Conservation (phyloP, 2,888 invertebrate species). For the Eristalinus aeneus region DNA sequence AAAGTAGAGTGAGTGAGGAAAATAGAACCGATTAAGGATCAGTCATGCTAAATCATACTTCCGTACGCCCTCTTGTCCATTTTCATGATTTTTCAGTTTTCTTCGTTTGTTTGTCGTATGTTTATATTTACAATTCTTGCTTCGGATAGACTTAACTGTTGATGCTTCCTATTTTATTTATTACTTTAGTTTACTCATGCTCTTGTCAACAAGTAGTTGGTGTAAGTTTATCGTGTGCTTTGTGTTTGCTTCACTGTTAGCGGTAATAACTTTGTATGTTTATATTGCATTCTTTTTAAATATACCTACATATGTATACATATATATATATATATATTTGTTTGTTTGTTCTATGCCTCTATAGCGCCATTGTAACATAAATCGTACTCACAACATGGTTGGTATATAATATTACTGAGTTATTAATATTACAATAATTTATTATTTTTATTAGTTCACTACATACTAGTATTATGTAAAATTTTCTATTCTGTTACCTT, state of each 20-base stretch:
- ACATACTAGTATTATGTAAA: conserved; percentile 67
- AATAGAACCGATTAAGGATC: conserved; percentile 43
- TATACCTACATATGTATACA: neutral
- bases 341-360: conserved; percentile 58
- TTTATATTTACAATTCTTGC: conserved; percentile 51
- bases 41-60: conserved; percentile 58
- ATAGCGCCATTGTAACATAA: conserved; percentile 62
- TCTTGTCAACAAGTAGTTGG: conserved; percentile 18
- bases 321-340: conserved; percentile 41
- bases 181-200: conserved; percentile 38
- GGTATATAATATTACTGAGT: conserved; percentile 62
- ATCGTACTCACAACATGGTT: conserved; percentile 67
- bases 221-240: conserved; percentile 9
- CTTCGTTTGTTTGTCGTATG: neutral
- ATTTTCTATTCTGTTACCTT: conserved; percentile 63
- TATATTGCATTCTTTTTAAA: conserved; percentile 51
- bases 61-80: conserved; percentile 1
- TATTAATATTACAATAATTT: conserved; percentile 42
- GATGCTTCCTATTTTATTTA: conserved; percentile 33
- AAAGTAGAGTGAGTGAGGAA: conserved; percentile 6
- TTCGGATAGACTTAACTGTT: neutral
- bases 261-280: conserved; percentile 47
- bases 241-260: conserved; percentile 33
- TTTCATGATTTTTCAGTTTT: conserved; percentile 21
- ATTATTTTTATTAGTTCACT: conserved; percentile 55